Conservation (phyloP, 2,113 vertebrate genomes). For the Ceratotherium simum region DNA sequence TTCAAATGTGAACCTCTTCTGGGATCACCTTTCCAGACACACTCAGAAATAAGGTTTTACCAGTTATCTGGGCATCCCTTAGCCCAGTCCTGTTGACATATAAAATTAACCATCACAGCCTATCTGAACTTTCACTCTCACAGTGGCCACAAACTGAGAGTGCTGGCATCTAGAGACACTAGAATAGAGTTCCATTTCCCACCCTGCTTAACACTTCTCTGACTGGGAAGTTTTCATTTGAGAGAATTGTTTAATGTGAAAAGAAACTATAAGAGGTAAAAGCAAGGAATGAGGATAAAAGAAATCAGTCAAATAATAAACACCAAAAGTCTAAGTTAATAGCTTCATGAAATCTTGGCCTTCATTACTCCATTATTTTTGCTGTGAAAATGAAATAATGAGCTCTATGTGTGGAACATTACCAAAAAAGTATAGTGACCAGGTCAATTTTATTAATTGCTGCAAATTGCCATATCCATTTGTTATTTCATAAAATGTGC, state of each 20-base stretch:
- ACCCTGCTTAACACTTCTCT: background rate
- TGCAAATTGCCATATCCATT: background rate
- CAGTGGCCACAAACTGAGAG: background rate
- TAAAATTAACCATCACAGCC: background rate
- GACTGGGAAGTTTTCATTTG: background rate
- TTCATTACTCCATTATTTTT: background rate
- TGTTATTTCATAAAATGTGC: background rate
- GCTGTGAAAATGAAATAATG: constrained; percentile 28
- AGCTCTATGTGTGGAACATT: background rate
- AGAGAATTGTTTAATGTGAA: constrained; percentile 16
- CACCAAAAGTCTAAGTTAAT: background rate
- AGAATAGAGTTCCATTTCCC: background rate
- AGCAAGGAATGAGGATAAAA: background rate
- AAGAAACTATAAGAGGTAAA: background rate
- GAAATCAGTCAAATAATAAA: constrained; percentile 19
- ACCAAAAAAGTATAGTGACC: background rate
- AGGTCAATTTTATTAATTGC: constrained; percentile 23
- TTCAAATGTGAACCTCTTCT: background rate
- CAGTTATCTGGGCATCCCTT: background rate
- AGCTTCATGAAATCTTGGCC: background rate
- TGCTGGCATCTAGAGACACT: background rate
- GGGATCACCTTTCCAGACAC: background rate
- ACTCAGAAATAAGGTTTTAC: background rate
- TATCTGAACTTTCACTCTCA: background rate
- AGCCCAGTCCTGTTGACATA: background rate